A percentile compares a stretch with the other conserved stretches of the same genome.
These are phyloP conservation scores for Tragopan temminckii DNA, from an alignment of 2,797 vertebrate species.

Conservation along the genomic window DNA sequence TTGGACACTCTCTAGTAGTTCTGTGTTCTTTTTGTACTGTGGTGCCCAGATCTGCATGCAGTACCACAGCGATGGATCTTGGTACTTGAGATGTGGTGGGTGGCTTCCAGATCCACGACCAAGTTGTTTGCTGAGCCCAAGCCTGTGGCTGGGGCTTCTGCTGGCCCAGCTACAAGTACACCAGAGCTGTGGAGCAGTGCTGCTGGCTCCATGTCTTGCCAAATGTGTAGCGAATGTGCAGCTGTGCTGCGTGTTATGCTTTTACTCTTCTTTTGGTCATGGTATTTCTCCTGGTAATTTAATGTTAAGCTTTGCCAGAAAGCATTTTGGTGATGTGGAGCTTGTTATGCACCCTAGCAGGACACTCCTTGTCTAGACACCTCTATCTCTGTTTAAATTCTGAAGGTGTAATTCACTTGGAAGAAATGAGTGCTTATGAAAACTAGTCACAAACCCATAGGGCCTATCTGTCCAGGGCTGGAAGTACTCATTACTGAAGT, in stretches of 20 bases:
- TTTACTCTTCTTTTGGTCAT: background rate
- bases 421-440: background rate
- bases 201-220: background rate
- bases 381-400: constrained; percentile 23
- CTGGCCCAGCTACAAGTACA: fast-evolving
- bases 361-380: constrained; percentile 60
- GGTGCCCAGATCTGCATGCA: no score
- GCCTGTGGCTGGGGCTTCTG: background rate
- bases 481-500: background rate
- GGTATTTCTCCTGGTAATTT: background rate
- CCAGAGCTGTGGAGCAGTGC: fast-evolving
- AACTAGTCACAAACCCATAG: background rate
- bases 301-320: background rate
- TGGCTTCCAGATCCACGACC: constrained; percentile 4
- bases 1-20: no score
- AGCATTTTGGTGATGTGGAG: background rate
- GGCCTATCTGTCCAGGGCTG: background rate
- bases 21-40: no score
- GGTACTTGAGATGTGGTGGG: background rate
- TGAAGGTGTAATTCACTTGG: background rate
- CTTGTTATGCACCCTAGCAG: background rate
- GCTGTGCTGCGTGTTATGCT: background rate
- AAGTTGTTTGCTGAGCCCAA: background rate
- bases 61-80: background rate
- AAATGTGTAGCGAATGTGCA: background rate